A percentile compares a stretch with the other conserved stretches of the same genome.
phyloP scores from a whole-genome alignment of 2,113 vertebrate species.

The Ceuthmochares aereus region DNA sequence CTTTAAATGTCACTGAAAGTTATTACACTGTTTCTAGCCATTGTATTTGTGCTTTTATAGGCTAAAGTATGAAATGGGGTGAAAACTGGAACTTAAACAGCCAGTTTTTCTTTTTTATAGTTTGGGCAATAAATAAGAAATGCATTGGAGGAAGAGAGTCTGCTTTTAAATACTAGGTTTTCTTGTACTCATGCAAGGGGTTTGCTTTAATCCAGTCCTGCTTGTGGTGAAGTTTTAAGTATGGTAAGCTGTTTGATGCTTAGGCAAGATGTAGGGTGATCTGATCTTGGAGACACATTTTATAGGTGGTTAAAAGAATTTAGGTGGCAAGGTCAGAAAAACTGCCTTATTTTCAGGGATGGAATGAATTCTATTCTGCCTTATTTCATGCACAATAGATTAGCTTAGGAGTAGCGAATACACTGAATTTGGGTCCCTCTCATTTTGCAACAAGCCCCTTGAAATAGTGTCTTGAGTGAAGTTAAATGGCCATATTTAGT shows the following conservation, averaged over 20 bases:
- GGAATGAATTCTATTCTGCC: background rate
- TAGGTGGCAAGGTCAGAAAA: background rate
- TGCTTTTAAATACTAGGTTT: background rate
- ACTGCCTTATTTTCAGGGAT: background rate
- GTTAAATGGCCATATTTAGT: background rate
- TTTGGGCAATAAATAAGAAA: background rate
- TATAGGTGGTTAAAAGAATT: background rate
- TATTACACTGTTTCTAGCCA: background rate
- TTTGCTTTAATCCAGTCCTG: background rate
- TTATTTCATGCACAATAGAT: background rate
- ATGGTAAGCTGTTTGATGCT: background rate
- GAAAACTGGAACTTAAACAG: background rate
- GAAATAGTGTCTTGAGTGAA: background rate
- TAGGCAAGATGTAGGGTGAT: background rate
- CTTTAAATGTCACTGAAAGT: background rate
- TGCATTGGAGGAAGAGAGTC: fast-evolving
- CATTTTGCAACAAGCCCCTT: background rate
- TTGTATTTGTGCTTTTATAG: background rate
- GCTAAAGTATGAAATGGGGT: background rate
- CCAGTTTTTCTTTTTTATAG: no score
- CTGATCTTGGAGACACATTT: background rate
- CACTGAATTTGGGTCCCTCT: background rate
- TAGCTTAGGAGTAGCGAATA: background rate
- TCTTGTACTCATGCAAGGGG: background rate
- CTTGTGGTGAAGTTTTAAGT: background rate